A percentile compares a stretch with the other conserved stretches of the same genome.
Evolutionary conservation across 2,113 vertebrate genomes (phyloP).

Genomic region (Carettochelys insculpta): DNA sequence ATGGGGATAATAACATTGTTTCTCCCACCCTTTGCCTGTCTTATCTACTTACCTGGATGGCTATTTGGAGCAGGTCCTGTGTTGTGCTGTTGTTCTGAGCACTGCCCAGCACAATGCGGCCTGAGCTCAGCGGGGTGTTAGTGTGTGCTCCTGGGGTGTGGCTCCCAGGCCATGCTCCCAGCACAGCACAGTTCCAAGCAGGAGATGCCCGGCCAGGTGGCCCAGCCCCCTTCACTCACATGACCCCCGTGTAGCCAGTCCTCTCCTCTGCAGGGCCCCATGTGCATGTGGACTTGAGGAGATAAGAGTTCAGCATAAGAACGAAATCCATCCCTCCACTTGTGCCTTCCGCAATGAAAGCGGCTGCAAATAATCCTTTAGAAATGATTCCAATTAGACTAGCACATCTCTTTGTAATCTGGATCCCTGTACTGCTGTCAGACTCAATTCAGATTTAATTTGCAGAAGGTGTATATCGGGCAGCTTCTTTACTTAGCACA

Average conservation of each 20-base stretch:
- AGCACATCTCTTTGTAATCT: conserved; percentile 47
- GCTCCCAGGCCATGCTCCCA: accelerated
- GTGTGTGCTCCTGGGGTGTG: accelerated
- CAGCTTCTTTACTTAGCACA: conserved; percentile 48
- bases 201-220: background rate
- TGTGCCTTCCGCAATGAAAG: background rate
- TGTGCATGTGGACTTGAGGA: accelerated
- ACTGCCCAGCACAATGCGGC: background rate
- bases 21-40: background rate
- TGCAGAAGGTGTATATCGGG: conserved; percentile 22
- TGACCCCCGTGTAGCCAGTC: accelerated
- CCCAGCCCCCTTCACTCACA: background rate
- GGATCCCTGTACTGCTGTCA: conserved; percentile 63
- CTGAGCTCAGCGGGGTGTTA: background rate
- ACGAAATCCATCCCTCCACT: background rate
- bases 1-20: background rate
- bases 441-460: conserved; percentile 65
- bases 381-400: conserved; percentile 55
- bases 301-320: accelerated
- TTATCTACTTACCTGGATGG: background rate
- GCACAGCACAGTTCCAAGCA: accelerated
- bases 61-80: accelerated
- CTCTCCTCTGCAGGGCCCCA: background rate
- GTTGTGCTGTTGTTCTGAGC: accelerated
- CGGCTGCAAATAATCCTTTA: background rate